Percentiles rank a stretch among this genome's conserved stretches.
Conservation (phyloP, 2,113 vertebrate species). For the Callopanchax toddi region DNA sequence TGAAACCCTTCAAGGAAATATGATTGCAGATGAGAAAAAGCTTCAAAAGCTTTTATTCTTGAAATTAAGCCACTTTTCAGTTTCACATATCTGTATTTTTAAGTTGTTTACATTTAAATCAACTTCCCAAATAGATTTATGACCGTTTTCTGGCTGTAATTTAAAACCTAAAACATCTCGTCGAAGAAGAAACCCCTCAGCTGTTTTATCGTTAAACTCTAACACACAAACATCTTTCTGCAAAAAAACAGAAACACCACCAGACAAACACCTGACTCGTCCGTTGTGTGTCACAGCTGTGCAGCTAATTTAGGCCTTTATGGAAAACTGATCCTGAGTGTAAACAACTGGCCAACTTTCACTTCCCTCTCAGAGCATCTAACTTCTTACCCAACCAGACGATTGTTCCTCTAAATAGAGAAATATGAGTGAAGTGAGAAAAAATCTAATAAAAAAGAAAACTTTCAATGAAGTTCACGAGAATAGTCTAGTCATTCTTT, state of each 20-base stretch:
- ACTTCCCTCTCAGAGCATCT: constrained; percentile 60
- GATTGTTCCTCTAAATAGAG: not conserved
- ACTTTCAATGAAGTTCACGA: not conserved
- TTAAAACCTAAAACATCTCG: too few species aligned
- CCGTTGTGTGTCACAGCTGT: constrained; percentile 40
- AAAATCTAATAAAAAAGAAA: not conserved
- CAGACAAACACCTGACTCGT: constrained; percentile 38
- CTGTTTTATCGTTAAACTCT: not conserved
- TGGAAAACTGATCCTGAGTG: constrained; percentile 63
- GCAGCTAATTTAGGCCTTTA: constrained; percentile 49
- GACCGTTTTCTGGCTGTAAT: too few species aligned
- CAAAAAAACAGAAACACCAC: constrained; percentile 17
- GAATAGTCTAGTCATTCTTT: too few species aligned
- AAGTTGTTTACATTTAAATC: too few species aligned
- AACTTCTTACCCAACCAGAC: not conserved
- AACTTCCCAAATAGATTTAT: too few species aligned
- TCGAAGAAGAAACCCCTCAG: too few species aligned
- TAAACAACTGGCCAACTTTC: constrained; percentile 73
- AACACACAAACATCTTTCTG: not conserved
- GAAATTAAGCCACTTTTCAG: too few species aligned
- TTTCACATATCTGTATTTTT: too few species aligned
- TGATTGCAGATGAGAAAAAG: too few species aligned
- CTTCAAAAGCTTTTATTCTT: too few species aligned
- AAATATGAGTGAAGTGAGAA: not conserved
- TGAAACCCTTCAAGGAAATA: too few species aligned